Evolutionary conservation across 2,888 invertebrate genomes (phyloP).

Genomic region (Prosopocoilus inquinatus): DNA sequence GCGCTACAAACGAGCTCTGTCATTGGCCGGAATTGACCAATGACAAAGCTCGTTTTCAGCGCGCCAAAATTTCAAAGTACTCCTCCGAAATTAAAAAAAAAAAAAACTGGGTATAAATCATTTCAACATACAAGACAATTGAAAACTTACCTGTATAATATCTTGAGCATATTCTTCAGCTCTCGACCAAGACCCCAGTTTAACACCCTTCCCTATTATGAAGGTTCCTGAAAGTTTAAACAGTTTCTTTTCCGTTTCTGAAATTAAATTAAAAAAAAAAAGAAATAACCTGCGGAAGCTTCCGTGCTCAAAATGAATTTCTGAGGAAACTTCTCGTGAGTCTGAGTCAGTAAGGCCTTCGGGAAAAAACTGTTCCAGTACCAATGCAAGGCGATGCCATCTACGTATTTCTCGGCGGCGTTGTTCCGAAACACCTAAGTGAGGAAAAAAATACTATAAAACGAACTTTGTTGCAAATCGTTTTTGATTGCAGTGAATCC

Average conservation of each 20-base stretch:
- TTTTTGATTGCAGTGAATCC: no score
- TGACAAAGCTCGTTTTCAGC: no score
- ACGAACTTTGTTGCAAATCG: no score
- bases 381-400: slow-evolving; percentile 83
- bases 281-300: slow-evolving; percentile 67
- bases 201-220: slow-evolving; percentile 40
- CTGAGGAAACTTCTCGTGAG: slow-evolving; percentile 43
- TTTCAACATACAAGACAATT: background rate
- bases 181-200: slow-evolving; percentile 62
- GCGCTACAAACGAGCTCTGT: no score
- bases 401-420: slow-evolving; percentile 60
- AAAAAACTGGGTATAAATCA: no score
- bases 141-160: slow-evolving; percentile 60
- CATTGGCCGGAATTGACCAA: no score
- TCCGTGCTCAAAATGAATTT: slow-evolving; percentile 74
- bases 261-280: background rate
- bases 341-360: slow-evolving; percentile 57
- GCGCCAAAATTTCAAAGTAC: no score
- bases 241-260: background rate
- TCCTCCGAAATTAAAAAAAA: no score
- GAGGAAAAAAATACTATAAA: no score
- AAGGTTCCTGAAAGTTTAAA: background rate
- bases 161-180: slow-evolving; percentile 52
- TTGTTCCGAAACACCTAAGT: slow-evolving; percentile 39
- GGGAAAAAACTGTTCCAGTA: slow-evolving; percentile 67